phyloP scores from a whole-genome alignment of 2,113 vertebrate genomes.

The Cairina moschata region DNA sequence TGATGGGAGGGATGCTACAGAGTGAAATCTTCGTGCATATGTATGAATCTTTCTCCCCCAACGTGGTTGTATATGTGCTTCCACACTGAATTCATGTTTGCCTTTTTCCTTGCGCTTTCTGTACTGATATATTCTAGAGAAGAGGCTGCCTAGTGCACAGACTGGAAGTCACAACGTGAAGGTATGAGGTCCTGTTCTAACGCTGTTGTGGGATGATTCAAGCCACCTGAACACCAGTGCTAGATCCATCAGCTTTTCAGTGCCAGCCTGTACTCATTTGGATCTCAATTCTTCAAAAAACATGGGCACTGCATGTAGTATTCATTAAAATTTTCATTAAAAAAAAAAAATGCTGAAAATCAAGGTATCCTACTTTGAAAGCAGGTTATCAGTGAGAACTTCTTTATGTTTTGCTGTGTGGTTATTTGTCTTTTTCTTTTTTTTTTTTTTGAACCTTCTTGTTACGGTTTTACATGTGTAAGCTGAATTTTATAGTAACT shows the following conservation, averaged over 20 bases:
- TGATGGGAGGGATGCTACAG: background rate
- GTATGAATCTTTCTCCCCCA: background rate
- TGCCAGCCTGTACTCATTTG: background rate
- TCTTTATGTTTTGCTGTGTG: background rate
- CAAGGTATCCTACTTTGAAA: background rate
- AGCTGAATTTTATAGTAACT: background rate
- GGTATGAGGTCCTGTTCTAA: background rate
- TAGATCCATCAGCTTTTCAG: background rate
- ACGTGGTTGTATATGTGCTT: background rate
- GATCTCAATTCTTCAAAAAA: background rate
- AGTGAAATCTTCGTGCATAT: background rate
- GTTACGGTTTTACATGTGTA: background rate
- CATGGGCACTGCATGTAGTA: background rate
- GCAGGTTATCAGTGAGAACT: background rate
- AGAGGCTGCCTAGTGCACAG: background rate
- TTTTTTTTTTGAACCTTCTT: background rate
- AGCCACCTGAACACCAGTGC: background rate
- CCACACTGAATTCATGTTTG: background rate
- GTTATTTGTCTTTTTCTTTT: background rate
- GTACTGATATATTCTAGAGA: background rate
- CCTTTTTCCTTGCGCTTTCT: background rate
- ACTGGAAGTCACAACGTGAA: background rate
- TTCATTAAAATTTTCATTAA: background rate
- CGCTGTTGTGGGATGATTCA: background rate
- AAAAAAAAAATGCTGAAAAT: background rate